Evolutionary conservation across 2,888 invertebrate genomes (phyloP), one percentile per base, ranked within the genome.

Genomic region (Drosophila planitibia): DNA sequence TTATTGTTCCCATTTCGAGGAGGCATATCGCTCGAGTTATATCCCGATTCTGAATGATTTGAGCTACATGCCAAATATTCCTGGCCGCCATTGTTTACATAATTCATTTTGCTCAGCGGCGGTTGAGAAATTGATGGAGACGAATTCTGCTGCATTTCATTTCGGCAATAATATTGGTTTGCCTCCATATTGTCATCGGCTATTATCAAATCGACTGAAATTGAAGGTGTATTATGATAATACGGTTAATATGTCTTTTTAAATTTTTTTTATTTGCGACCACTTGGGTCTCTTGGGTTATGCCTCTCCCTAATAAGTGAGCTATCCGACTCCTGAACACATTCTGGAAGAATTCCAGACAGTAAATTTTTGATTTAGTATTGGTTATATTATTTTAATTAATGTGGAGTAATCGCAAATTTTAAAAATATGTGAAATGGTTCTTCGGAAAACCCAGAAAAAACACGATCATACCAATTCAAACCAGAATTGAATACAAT

Each of bases 101-200:
- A 79, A 54, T 70, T 81, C 76, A 85, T 81, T 74, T 89, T 82
- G 66, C 75, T 89, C 35, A 87, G 76, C 37, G 85, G 73, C 44
- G 89, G 76, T 63, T 90, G 89, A 37, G 90, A 81, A 68, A 79
- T 82, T 68, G 90, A 82, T 63, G 91, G 74, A 41, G 89, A 72
- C 65, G 89, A 71, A 57, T 79, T 81, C 54, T 85, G 85, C 70
- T 85, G 82, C 67, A 78, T 76, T 76, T 80, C 81, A 85, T 85
- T 89, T 59, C 89, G 92, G 78, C 91, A 92, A 76, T 93, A 92
- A 73, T 90, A 91, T 80, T 92, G 92, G 78, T 91, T 92, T 65
- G 92, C 79, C 84, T 93, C 92, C 93, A 93, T 93, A 74, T 83
- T 89, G 76, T 83, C 68, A 16, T 57, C 68, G 47, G 47, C 30